These are phyloP conservation scores for Apeltes quadracus DNA, from an alignment of 2,113 vertebrate species.

Conservation along the genomic window DNA sequence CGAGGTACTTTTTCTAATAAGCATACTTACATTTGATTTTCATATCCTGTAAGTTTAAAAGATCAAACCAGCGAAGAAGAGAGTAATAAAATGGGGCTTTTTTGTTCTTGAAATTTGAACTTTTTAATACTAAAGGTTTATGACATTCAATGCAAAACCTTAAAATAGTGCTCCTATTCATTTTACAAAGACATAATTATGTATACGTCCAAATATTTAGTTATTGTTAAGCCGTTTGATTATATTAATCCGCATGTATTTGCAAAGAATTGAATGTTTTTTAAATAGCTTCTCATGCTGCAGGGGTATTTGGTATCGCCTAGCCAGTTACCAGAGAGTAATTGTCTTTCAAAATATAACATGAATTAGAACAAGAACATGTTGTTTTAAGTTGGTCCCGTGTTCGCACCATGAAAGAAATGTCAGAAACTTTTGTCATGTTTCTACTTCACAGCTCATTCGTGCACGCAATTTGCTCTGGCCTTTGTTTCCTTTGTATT, in stretches of 20 bases:
- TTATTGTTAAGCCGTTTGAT: neutral
- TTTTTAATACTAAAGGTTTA: neutral
- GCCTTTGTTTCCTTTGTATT: slow-evolving; percentile 32
- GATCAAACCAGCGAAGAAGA: neutral
- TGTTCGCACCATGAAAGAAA: neutral
- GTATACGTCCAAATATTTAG: neutral
- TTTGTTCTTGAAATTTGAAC: neutral
- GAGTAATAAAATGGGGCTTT: neutral
- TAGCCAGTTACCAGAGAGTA: neutral
- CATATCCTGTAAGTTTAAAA: neutral
- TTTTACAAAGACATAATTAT: neutral
- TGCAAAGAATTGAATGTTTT: neutral
- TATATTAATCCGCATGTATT: neutral
- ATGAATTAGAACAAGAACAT: neutral
- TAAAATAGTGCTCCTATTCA: neutral
- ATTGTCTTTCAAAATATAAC: neutral
- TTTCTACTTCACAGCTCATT: slow-evolving; percentile 27
- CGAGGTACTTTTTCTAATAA: neutral
- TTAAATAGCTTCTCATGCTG: neutral
- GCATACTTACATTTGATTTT: neutral
- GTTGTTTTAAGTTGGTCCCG: neutral
- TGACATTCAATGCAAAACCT: neutral
- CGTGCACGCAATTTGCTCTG: neutral
- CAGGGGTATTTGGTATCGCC: neutral
- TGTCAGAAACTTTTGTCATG: slow-evolving; percentile 6